Evolutionary conservation across 1,140 invertebrate genomes (phyloP).

Genomic region (Lanistes nyassanus): DNA sequence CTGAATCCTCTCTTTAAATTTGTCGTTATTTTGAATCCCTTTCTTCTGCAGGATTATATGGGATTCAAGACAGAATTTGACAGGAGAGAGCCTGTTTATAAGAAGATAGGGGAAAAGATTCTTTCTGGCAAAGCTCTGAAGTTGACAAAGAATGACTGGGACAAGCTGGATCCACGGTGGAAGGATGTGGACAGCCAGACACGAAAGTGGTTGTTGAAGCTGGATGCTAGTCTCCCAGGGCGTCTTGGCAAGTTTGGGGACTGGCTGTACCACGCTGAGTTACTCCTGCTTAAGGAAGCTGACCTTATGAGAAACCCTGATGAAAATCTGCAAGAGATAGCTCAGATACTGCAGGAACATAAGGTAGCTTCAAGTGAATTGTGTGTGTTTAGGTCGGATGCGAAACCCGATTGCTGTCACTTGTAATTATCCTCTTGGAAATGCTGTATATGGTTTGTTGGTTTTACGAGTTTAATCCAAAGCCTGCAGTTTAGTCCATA

Average conservation of each 20-base stretch:
- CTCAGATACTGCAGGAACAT: conserved; percentile 82
- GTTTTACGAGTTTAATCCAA: no score
- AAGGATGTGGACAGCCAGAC: conserved; percentile 47
- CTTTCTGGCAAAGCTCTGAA: conserved; percentile 46
- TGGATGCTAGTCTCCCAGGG: conserved; percentile 85
- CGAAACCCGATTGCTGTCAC: no score
- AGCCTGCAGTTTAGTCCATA: no score
- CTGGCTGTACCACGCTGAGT: conserved; percentile 89
- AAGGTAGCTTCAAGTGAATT: conserved; percentile 73
- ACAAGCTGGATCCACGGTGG: conserved; percentile 52
- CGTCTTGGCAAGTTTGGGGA: conserved; percentile 86
- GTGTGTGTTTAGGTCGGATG: no score
- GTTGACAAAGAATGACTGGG: conserved; percentile 49
- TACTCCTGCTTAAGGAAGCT: conserved; percentile 72
- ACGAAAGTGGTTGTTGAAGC: conserved; percentile 65
- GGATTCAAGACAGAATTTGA: conserved; percentile 60
- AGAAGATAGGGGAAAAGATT: conserved; percentile 53
- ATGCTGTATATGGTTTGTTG: no score
- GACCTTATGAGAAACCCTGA: conserved; percentile 42
- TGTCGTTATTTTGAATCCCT: background rate
- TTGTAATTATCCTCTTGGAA: no score
- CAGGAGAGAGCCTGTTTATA: conserved; percentile 49
- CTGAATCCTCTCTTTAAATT: background rate
- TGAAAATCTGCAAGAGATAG: conserved; percentile 72
- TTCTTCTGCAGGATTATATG: conserved; percentile 52